Base-by-base conservation (phyloP, 2,888 invertebrate species). In the Lasiommata megera region DNA sequence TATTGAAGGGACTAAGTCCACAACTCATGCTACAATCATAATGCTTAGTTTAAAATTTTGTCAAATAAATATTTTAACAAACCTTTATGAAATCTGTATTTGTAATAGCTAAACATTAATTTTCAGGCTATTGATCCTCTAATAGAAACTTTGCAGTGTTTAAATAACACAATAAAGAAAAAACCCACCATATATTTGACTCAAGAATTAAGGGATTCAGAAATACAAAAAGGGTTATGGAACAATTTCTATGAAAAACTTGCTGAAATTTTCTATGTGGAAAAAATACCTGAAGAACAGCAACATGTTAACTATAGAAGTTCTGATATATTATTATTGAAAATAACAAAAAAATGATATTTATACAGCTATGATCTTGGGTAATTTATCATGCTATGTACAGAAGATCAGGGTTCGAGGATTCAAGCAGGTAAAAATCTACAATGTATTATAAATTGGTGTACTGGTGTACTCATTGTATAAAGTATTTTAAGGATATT, bases 121-220 rank as follows among this genome's bases (percentile, higher is more conserved):
- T 36, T 92, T 67, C 82, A 93, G 93, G 92, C 93, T 36, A 74
- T 93, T 48, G 77, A 92, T 60, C 92, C 93, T 6, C 82, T 95
- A 43, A 79, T 95, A 52, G 79, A 92, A 67, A 94, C 94, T 8
- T 74, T 95, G 47, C 77, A 81, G 66, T 72, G 80, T 58, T 71
- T 88, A 54, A 84, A 75, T 58, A 77, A 77, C 43, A 73, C 93
- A 14, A 78, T 89, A 54, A 76, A 76, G 29, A 79, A 82, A 48
- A 84, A 91, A 51, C 93, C 93, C 9, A 86, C 87, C 65, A 90
- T 94, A 50, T 88, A 94, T 63, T 81, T 95, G 62, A 92, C 93
- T 59, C 95, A 95, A 84, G 95, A 95, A 81, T 78, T 94, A 65
- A 85, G 95, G 69, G 93, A 94, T 64, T 91, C 93, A 9, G 93